Conservation (phyloP, 30 jellyfish, hydroid and myxozoan species). For the Rhopilema esculentum region DNA sequence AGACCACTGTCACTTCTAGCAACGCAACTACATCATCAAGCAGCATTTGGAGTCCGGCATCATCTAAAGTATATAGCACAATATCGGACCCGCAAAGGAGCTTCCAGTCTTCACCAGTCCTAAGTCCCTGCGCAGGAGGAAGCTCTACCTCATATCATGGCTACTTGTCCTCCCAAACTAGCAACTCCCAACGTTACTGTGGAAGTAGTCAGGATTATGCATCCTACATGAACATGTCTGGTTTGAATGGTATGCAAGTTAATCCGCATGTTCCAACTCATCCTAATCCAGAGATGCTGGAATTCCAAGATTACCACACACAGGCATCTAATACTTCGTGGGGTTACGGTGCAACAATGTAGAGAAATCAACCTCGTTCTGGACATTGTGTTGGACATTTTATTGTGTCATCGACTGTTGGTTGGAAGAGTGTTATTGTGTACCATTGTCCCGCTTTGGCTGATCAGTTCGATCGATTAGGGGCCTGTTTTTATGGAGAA, state of each 20-base stretch:
- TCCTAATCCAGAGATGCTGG: conserved; percentile 67
- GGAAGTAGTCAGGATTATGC: conserved; percentile 84
- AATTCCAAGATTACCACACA: conserved; percentile 79
- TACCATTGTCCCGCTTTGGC: not conserved
- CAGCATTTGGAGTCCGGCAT: conserved; percentile 97
- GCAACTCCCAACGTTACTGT: conserved; percentile 73
- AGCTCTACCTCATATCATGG: conserved; percentile 73
- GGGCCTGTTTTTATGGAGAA: not conserved
- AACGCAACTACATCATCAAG: conserved; percentile 50
- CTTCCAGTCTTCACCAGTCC: conserved; percentile 91
- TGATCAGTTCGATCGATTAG: not conserved
- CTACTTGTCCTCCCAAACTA: conserved; percentile 69
- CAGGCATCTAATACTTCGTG: conserved; percentile 79
- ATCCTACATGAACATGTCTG: conserved; percentile 81
- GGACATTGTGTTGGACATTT: not conserved
- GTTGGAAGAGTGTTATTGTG: not conserved
- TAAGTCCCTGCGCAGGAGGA: conserved; percentile 94
- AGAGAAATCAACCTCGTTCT: not conserved
- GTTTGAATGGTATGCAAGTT: conserved; percentile 68
- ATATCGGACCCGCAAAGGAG: conserved; percentile 72
- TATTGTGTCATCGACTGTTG: conserved; percentile 8
- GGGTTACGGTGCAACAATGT: conserved; percentile 89
- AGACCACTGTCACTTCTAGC: conserved; percentile 68
- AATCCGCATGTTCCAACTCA: conserved; percentile 80
- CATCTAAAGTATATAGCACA: conserved; percentile 47